These are phyloP conservation scores for Sylvilagus floridanus DNA, from an alignment of 2,797 vertebrate genomes.

Conservation along the genomic window DNA sequence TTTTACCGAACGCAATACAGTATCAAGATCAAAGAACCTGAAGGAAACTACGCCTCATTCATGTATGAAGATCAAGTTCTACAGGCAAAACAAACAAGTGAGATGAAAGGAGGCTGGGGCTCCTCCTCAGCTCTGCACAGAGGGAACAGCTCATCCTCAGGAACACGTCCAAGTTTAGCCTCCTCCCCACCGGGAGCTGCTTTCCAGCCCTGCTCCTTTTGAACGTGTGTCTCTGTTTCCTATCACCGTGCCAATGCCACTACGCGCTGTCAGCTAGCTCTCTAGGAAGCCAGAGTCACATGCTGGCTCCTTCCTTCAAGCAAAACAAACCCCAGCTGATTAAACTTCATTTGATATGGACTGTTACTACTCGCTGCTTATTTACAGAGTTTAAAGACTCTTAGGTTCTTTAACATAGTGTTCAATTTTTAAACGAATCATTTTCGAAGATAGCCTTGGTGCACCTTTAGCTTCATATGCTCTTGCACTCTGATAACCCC, in stretches of 20 bases:
- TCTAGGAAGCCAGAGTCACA: not conserved
- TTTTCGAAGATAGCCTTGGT: not conserved
- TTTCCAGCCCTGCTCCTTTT: not conserved
- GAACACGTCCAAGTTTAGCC: not conserved
- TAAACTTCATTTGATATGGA: not conserved
- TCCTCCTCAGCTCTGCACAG: not conserved
- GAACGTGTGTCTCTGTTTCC: not conserved
- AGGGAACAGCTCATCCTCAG: conserved; percentile 6
- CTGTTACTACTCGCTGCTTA: not conserved
- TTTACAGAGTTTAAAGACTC: conserved; percentile 63
- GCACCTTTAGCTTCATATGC: not conserved
- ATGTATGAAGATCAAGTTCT: conserved; percentile 18
- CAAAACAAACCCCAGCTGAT: conserved; percentile 37
- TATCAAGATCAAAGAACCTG: conserved; percentile 37
- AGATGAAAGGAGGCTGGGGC: conserved; percentile 6
- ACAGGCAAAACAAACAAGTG: not conserved
- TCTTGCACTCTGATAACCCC: not conserved
- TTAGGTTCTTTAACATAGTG: conserved; percentile 20
- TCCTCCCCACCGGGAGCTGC: not conserved
- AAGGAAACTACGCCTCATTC: conserved; percentile 2
- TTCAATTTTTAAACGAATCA: conserved; percentile 42
- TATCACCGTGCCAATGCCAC: not conserved
- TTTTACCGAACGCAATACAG: conserved; percentile 1
- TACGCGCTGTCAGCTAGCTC: not conserved
- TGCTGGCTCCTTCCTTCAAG: not conserved